Conservation (phyloP, 2,113 vertebrate species). For the Tenrec ecaudatus region DNA sequence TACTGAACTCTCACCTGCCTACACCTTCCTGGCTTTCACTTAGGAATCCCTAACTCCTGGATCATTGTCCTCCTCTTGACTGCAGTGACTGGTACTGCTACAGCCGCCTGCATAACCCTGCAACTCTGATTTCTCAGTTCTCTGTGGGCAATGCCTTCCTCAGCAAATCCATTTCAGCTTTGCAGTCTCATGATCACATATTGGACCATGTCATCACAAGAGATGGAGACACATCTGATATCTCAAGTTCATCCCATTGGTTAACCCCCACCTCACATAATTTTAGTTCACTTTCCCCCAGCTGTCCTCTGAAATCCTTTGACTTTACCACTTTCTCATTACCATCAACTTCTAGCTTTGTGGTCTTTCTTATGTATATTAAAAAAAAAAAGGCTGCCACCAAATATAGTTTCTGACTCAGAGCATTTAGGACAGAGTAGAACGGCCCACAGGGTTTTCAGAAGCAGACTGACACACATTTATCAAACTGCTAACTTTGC, state of each 20-base stretch:
- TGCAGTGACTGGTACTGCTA: not conserved
- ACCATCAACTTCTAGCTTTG: not conserved
- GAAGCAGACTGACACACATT: too few relatives aligned
- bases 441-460: too few relatives aligned
- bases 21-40: too few relatives aligned
- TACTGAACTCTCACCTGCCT: not conserved
- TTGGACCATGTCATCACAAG: not conserved
- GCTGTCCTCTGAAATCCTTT: not conserved
- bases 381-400: too few relatives aligned
- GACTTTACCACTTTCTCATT: not conserved
- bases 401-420: too few relatives aligned
- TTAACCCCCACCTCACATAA: not conserved
- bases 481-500: too few relatives aligned
- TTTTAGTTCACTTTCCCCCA: not conserved
- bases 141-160: not conserved
- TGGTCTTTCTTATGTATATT: not conserved
- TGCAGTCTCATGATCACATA: not conserved
- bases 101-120: not conserved
- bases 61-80: not conserved
- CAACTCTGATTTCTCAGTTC: not conserved
- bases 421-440: too few relatives aligned
- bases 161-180: not conserved
- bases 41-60: not conserved
- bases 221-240: too few relatives aligned
- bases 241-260: not conserved